phyloP scores from a whole-genome alignment of 1,140 invertebrate genomes.

The Maconellicoccus hirsutus region DNA sequence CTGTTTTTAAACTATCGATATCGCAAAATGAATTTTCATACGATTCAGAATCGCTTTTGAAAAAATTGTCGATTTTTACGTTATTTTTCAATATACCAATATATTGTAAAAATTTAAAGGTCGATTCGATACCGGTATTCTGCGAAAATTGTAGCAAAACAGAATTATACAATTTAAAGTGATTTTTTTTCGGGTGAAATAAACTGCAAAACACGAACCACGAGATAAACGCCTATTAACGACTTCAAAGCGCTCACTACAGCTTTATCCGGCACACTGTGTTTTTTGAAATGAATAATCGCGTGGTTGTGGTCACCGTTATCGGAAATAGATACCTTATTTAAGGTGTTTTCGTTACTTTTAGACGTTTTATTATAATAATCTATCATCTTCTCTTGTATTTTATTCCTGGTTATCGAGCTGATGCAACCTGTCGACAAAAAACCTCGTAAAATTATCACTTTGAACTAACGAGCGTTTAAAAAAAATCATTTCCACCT shows the following conservation, averaged over 20 bases:
- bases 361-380: not conserved
- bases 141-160: slow-evolving; percentile 7
- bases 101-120: slow-evolving; percentile 20
- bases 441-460: not conserved
- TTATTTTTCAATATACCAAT: slow-evolving; percentile 23
- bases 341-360: not conserved
- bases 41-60: not conserved
- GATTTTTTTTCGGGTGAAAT: not conserved
- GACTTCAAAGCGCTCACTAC: slow-evolving; percentile 98
- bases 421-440: not conserved
- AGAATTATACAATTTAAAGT: not conserved
- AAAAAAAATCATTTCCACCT: not conserved
- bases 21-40: not conserved
- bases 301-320: not conserved
- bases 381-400: not conserved
- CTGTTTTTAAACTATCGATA: not conserved
- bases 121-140: slow-evolving; percentile 23
- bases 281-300: slow-evolving; percentile 7
- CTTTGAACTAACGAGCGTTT: too few relatives aligned
- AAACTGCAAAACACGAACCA: not conserved
- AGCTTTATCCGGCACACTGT: slow-evolving; percentile 78
- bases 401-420: not conserved
- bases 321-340: not conserved
- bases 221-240: slow-evolving; percentile 51
- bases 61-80: not conserved